Conservation (phyloP, 1,140 invertebrate species). For the Brachionus asplanchnoidis region DNA sequence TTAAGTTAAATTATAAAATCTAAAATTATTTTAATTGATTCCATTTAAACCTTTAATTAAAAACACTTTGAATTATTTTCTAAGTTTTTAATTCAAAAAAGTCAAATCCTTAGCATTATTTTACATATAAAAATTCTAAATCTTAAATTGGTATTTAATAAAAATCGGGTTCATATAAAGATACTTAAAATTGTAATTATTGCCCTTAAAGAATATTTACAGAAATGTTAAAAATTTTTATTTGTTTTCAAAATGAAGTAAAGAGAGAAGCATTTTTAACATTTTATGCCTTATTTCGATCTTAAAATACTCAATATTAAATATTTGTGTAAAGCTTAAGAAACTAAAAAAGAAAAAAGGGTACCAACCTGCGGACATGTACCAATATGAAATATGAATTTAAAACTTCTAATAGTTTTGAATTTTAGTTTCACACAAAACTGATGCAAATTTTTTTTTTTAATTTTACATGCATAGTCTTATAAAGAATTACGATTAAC, state of each 20-base stretch:
- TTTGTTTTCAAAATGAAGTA: background rate
- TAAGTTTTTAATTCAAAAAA: background rate
- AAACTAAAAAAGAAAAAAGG: background rate
- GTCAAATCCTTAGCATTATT: background rate
- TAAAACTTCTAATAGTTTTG: background rate
- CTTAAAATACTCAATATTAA: background rate
- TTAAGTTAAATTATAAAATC: background rate
- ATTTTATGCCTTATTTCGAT: background rate
- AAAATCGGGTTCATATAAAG: background rate
- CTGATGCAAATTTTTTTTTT: background rate
- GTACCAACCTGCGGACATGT: background rate
- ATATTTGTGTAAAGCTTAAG: background rate
- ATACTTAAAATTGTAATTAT: background rate
- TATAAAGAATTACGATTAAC: background rate
- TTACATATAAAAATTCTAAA: background rate
- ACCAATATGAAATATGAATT: background rate
- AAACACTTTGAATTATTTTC: background rate
- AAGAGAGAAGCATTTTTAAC: background rate
- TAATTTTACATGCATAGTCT: background rate
- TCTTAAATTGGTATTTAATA: background rate
- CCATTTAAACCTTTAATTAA: background rate
- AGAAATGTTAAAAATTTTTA: background rate
- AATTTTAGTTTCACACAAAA: background rate
- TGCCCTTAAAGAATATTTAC: background rate
- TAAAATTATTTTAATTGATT: background rate